Base-by-base conservation (phyloP, 37 sponge, comb jelly and placozoan species). In the Spongilla lacustris region DNA sequence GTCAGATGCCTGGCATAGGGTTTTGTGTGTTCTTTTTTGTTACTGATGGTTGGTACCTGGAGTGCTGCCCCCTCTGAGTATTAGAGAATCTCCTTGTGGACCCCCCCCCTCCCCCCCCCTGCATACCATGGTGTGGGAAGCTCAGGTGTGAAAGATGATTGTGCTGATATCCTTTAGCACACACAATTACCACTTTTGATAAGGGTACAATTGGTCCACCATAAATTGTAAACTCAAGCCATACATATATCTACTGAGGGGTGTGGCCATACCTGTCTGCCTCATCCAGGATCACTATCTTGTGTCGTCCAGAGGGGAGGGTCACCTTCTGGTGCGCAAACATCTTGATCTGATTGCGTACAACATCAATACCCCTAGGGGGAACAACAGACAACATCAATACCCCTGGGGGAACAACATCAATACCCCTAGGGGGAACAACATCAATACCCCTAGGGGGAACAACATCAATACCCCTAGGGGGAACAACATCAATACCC, bases 281-380 rank as follows among this genome's bases (percentile, higher is more conserved):
- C 71, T 99, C 99, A 81, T 99, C 99, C n/a, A 99, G 92, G 28
- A 99, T 97, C 32, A 99, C 86, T 11, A 99, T 97, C 89, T 99
- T 99, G 87, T 99, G 99, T 34, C 94, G 67, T 11, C 99, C 99
- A 37, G 58, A 46, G 0, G 98, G 98, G 21, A 96, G 85, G 4
- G 96, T 98, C 35, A 94, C 98, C 82, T 97, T 97, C 90, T 97
- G 96, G 68, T 99, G 96, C 26, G 99, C 98, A 86, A 99, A 99
- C 92, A 88, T 94, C 86, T 99, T 99, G 68, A 99, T 99, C 72
- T 81, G 50, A 81, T 97, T 97, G 35, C 99, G 48, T 32, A 99
- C 99, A 26, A 99, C 99, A 89, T 99, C 99, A 76, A 99, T 99
- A 9, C 99, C 99, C 36, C 99, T 92, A 67, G 27, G 67, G 41